Conservation (phyloP, 2,888 invertebrate species). For the Drosophila flavopinicola region DNA sequence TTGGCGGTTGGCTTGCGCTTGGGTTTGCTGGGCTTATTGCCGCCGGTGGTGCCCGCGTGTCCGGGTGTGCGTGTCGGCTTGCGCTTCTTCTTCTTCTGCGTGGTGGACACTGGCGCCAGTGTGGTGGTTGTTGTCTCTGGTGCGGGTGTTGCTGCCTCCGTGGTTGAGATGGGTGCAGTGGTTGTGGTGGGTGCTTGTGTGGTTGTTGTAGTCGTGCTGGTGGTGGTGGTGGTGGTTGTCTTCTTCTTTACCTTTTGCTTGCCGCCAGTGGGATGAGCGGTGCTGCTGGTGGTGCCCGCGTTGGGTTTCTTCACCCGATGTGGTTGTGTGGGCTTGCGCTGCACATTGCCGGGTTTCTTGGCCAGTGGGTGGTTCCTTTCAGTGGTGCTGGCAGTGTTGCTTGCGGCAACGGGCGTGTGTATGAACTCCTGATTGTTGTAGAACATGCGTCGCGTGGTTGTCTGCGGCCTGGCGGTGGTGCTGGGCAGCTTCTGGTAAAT, state of each 20-base stretch:
- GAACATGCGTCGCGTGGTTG: slow-evolving; percentile 78
- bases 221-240: slow-evolving; percentile 47
- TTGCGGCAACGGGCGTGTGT: slow-evolving; percentile 61
- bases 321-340: slow-evolving; percentile 66
- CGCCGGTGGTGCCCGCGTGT: slow-evolving; percentile 14
- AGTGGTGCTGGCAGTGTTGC: slow-evolving; percentile 24
- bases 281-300: slow-evolving; percentile 33
- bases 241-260: slow-evolving; percentile 81
- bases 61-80: slow-evolving; percentile 77
- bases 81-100: slow-evolving; percentile 77
- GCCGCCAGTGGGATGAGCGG: slow-evolving; percentile 23
- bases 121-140: slow-evolving; percentile 40
- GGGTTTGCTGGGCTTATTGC: slow-evolving; percentile 34
- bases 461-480: slow-evolving; percentile 58
- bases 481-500: slow-evolving; percentile 74
- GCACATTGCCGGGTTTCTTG: slow-evolving; percentile 65
- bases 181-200: slow-evolving; percentile 24
- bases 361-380: slow-evolving; percentile 54
- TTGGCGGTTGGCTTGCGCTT: slow-evolving; percentile 48
- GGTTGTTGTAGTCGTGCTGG: slow-evolving; percentile 28
- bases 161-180: slow-evolving; percentile 12
- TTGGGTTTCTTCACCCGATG: slow-evolving; percentile 78
- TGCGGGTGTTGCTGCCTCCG: slow-evolving; percentile 28
- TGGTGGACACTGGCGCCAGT: slow-evolving; percentile 36
- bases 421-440: slow-evolving; percentile 81